These are phyloP conservation scores for Epinephelus coioides DNA, from an alignment of 2,797 vertebrate genomes.

Conservation along the genomic window DNA sequence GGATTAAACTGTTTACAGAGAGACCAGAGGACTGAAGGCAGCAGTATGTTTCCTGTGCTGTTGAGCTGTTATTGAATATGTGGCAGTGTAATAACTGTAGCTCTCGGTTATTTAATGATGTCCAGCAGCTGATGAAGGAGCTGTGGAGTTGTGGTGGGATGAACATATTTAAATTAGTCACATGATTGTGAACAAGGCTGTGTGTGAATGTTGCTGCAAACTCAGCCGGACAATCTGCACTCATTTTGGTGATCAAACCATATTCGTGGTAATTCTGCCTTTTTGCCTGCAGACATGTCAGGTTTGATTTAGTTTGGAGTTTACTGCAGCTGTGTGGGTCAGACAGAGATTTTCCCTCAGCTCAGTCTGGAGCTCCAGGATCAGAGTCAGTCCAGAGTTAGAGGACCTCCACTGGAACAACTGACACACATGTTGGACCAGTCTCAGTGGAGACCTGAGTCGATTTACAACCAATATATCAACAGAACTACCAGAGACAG, in stretches of 20 bases:
- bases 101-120: background rate
- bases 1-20: conserved; percentile 13
- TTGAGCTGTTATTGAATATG: background rate
- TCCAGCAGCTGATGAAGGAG: conserved; percentile 11
- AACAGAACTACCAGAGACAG: conserved; percentile 3
- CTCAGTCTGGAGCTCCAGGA: conserved; percentile 25
- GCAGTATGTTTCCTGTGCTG: background rate
- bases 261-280: conserved; percentile 5
- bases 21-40: background rate
- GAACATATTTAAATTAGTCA: conserved; percentile 6
- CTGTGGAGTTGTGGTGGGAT: background rate
- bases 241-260: conserved; percentile 31
- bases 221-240: conserved; percentile 3
- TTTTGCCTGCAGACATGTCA: conserved; percentile 20
- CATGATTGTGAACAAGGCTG: conserved; percentile 23
- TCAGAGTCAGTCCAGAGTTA: conserved; percentile 7
- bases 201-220: conserved; percentile 23
- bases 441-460: conserved; percentile 19
- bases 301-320: conserved; percentile 32
- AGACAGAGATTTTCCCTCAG: conserved; percentile 12
- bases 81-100: background rate
- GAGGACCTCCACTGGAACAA: background rate
- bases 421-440: background rate
- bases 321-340: background rate
- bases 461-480: conserved; percentile 6